Conservation (phyloP, 1,140 invertebrate genomes). For the Dermatophagoides farinae region DNA sequence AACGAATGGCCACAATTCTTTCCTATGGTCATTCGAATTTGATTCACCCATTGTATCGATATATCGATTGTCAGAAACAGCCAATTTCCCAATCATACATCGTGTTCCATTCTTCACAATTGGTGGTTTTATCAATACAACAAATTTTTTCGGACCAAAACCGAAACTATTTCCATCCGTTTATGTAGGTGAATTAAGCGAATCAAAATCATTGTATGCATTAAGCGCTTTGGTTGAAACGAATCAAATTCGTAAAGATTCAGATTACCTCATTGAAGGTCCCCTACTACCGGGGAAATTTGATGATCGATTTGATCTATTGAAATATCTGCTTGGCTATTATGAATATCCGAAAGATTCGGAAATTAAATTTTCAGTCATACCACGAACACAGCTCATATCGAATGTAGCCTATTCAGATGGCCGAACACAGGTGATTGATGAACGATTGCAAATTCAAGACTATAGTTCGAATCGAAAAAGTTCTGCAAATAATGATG, state of each 20-base stretch:
- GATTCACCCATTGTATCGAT: slow-evolving; percentile 74
- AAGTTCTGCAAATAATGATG: no score
- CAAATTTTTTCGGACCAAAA: not conserved
- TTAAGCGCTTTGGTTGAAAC: slow-evolving; percentile 2
- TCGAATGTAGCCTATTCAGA: not conserved
- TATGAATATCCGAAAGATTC: slow-evolving; percentile 12
- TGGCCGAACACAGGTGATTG: no score
- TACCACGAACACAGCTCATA: not conserved
- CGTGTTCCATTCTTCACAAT: slow-evolving; percentile 65
- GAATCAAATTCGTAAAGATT: slow-evolving; percentile 10
- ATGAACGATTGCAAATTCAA: no score
- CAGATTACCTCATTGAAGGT: slow-evolving; percentile 11
- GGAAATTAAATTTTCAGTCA: not conserved
- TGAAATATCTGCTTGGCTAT: slow-evolving; percentile 2
- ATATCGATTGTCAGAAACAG: slow-evolving; percentile 34
- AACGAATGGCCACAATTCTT: slow-evolving; percentile 34
- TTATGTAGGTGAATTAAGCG: slow-evolving; percentile 6
- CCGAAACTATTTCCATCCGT: slow-evolving; percentile 8
- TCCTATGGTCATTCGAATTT: slow-evolving; percentile 66
- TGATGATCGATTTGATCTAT: not conserved
- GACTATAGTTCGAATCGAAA: no score
- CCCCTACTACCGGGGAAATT: not conserved
- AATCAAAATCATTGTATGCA: slow-evolving; percentile 9
- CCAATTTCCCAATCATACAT: not conserved
- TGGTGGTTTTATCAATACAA: slow-evolving; percentile 1